Percentiles rank a stretch among this genome's conserved stretches.
Evolutionary conservation across 2,113 vertebrate genomes (phyloP).

Genomic region (Leptobrachium ailaonicum): DNA sequence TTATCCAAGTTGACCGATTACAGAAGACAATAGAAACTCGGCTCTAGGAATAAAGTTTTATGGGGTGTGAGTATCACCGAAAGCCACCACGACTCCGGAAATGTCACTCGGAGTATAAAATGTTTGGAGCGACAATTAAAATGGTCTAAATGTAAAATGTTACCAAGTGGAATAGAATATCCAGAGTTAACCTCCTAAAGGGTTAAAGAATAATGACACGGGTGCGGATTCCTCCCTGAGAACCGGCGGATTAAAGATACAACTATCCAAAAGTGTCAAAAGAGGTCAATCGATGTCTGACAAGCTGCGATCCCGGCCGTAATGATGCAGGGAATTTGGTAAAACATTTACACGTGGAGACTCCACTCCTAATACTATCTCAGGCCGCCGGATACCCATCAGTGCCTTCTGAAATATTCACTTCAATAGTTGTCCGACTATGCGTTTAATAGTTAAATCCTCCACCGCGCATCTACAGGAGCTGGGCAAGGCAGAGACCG

Average conservation of each 20-base stretch:
- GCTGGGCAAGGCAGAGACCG: neutral
- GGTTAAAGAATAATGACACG: neutral
- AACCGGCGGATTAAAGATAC: neutral
- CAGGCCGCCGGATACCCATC: neutral
- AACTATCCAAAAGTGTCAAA: constrained; percentile 13
- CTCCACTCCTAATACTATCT: neutral
- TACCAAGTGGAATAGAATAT: no score
- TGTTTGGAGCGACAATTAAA: no score
- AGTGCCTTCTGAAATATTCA: constrained; percentile 11
- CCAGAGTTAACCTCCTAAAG: no score
- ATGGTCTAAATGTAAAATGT: no score
- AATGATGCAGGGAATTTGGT: constrained; percentile 49
- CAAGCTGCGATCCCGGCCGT: constrained; percentile 16
- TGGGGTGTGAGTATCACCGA: neutral
- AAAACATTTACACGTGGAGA: constrained; percentile 52
- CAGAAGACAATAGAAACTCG: neutral
- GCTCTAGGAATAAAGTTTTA: neutral
- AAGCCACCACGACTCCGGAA: neutral
- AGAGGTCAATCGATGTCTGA: constrained; percentile 42
- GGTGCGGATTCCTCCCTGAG: constrained; percentile 24
- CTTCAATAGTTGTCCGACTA: neutral
- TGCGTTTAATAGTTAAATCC: neutral
- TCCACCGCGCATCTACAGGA: neutral
- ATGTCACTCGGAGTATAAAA: neutral
- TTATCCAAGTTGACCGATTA: neutral